phyloP scores from a whole-genome alignment of 2,888 invertebrate genomes.

The Eulithis prunata region DNA sequence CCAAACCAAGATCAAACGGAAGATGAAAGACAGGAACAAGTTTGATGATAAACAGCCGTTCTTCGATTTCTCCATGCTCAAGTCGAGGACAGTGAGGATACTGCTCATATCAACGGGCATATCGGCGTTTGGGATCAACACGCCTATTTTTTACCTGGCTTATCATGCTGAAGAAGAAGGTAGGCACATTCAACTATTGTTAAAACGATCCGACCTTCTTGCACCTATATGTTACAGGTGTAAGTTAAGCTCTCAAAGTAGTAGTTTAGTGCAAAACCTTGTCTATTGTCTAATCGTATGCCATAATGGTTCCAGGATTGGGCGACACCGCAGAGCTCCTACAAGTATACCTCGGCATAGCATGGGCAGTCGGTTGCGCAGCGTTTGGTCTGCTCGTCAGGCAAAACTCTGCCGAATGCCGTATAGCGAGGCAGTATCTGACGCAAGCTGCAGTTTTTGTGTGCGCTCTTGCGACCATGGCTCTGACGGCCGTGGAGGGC shows the following conservation, averaged over 20 bases:
- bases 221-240: too few relatives aligned
- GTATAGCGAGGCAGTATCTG: conserved; percentile 93
- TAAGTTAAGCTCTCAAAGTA: too few relatives aligned
- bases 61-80: conserved; percentile 93
- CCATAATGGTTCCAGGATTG: conserved; percentile 61
- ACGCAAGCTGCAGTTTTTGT: conserved; percentile 92
- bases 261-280: background rate
- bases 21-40: conserved; percentile 91
- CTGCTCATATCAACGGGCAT: conserved; percentile 92
- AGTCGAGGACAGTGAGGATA: conserved; percentile 93
- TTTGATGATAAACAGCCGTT: conserved; percentile 92
- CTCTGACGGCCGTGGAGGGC: conserved; percentile 90
- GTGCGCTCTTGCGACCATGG: conserved; percentile 90
- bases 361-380: conserved; percentile 92
- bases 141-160: conserved; percentile 93
- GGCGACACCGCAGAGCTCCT: conserved; percentile 86
- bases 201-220: too few relatives aligned
- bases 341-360: conserved; percentile 91
- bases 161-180: conserved; percentile 92
- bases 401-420: conserved; percentile 92
- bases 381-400: conserved; percentile 93
- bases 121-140: conserved; percentile 92
- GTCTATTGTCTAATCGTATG: background rate
- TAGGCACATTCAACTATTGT: conserved; percentile 34
- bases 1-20: conserved; percentile 89